Conservation (phyloP, 1,140 invertebrate species). For the Heliconius hewitsoni region DNA sequence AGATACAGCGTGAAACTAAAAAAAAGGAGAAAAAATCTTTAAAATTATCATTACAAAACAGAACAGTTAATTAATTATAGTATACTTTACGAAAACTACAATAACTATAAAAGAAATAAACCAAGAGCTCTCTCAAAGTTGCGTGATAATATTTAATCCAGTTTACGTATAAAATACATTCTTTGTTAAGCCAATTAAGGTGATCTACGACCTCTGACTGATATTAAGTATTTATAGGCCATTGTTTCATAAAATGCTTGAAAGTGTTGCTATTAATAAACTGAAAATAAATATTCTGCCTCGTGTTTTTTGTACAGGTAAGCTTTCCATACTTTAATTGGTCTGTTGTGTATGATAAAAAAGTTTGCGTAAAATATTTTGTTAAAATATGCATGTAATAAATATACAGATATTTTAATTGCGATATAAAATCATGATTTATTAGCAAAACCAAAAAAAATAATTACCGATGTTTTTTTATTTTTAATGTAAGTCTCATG, state of each 20-base stretch:
- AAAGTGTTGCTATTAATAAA: conserved; percentile 68
- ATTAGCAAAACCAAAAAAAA: too few relatives aligned
- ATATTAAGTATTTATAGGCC: conserved; percentile 66
- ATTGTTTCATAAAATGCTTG: conserved; percentile 63
- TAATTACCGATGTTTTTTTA: too few relatives aligned
- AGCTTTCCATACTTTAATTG: conserved; percentile 5
- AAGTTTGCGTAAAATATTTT: too few relatives aligned
- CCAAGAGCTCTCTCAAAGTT: conserved; percentile 31
- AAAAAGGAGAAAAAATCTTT: too few relatives aligned
- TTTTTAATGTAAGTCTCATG: too few relatives aligned
- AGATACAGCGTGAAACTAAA: too few relatives aligned
- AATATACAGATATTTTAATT: too few relatives aligned
- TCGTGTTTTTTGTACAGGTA: conserved; percentile 1
- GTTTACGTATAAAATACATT: conserved; percentile 53
- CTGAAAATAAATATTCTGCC: conserved; percentile 47
- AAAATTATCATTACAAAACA: too few relatives aligned
- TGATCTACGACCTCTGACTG: conserved; percentile 63
- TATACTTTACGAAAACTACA: background rate
- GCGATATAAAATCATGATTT: too few relatives aligned
- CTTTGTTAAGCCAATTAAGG: conserved; percentile 65
- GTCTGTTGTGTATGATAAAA: background rate
- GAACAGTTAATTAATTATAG: background rate
- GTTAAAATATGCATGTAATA: too few relatives aligned
- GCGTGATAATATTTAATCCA: conserved; percentile 60
- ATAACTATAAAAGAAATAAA: background rate